These are phyloP conservation scores for Patella pellucida DNA, from an alignment of 2,888 invertebrate genomes.

Conservation along the genomic window DNA sequence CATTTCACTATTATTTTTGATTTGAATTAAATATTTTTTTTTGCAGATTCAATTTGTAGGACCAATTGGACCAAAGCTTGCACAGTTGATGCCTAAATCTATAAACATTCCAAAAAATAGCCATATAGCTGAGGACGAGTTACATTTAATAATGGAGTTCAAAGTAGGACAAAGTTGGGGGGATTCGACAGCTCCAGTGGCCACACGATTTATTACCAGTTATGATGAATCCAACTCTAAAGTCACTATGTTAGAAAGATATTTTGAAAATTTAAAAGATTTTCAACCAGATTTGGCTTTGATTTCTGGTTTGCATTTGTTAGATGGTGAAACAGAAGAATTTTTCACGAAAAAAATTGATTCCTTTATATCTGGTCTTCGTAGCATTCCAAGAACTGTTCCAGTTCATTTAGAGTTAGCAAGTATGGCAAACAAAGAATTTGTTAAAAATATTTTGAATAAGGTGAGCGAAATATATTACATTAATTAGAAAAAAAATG, in stretches of 20 bases:
- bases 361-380: constrained; percentile 62
- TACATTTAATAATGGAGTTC: constrained; percentile 73
- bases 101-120: constrained; percentile 66
- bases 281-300: constrained; percentile 71
- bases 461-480: constrained; percentile 53
- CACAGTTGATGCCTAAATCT: constrained; percentile 67
- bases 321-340: constrained; percentile 66
- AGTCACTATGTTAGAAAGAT: constrained; percentile 65
- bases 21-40: constrained; percentile 1
- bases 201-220: constrained; percentile 72
- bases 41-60: constrained; percentile 72
- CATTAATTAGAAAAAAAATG: too few relatives aligned
- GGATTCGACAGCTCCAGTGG: constrained; percentile 66
- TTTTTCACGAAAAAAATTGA: constrained; percentile 55
- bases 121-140: constrained; percentile 67
- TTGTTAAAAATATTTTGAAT: constrained; percentile 65
- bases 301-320: constrained; percentile 70
- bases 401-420: constrained; percentile 73
- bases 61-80: constrained; percentile 71
- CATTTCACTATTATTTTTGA: too few relatives aligned
- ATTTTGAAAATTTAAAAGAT: constrained; percentile 67
- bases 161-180: constrained; percentile 71
- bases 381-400: constrained; percentile 60
- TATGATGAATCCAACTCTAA: constrained; percentile 71
- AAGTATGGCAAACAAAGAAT: constrained; percentile 69